Evolutionary conservation across 2,888 invertebrate genomes (phyloP), one percentile per base, ranked within the genome.

Genomic region (Sesia apiformis): DNA sequence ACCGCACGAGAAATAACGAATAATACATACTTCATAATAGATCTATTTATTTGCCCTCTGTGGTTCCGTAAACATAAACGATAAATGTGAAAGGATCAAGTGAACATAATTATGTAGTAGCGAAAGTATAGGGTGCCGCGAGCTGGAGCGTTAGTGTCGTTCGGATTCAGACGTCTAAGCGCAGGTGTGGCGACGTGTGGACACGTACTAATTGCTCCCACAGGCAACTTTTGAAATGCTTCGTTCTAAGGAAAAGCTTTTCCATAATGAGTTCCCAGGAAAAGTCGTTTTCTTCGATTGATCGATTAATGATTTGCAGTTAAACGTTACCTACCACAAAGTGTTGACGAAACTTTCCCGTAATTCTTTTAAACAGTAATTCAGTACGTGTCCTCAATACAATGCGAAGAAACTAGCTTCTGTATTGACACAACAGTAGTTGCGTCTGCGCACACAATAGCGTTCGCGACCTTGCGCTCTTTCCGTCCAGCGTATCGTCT

Each of bases 381-480:
- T 6, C 46, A 46, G 7, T 46, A 46, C n/a, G 5, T 38, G 39
- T 1, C 39, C 38, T 50, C 39, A 6, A 50, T 5, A 23, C 38
- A 50, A 38, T 39, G 8, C 49, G 6, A 50, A 50, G 39, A 58
- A 53, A 55, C 54, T 55, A 55, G 55, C 65, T 65, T 63, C 66
- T 69, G 65, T 65, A 67, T 72, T 65, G 62, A 63, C 62, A 67
- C 57, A 59, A 70, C 71, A 73, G 74, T 70, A 63, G 67, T 52
- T 66, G 69, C 65, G 72, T 66, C 60, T 61, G 72, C 46, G 53
- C 52, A 40, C 52, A 62, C 62, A 64, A 67, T 65, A 58, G 56
- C 56, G 55, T 56, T 52, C 58, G 63, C 71, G 79, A 72, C 82
- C 82, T 82, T 81, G 81, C 72, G 75, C 78, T 76, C 69, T 67